phyloP scores from a whole-genome alignment of 2,888 invertebrate genomes.

The Aquatica leii region DNA sequence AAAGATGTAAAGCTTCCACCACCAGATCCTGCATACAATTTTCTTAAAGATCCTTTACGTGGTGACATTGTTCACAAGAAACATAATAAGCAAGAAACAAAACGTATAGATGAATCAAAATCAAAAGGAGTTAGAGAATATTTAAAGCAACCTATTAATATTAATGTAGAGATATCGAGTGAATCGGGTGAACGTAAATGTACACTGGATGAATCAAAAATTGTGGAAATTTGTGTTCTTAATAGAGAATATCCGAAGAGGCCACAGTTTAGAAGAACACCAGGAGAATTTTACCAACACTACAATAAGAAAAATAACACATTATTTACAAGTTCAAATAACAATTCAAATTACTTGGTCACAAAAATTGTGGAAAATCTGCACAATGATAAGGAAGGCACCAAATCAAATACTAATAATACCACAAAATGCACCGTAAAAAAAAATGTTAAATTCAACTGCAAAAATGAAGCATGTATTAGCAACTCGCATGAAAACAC shows the following conservation, averaged over 20 bases:
- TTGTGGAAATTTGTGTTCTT: conserved; percentile 12
- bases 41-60: conserved; percentile 49
- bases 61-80: conserved; percentile 32
- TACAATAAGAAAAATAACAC: neutral
- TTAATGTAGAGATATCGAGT: conserved; percentile 49
- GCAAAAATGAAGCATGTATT: no score
- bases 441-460: no score
- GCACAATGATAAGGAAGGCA: no score
- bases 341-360: no score
- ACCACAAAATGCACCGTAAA: no score
- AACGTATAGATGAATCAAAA: neutral
- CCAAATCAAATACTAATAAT: no score
- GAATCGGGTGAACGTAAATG: conserved; percentile 50
- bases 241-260: neutral
- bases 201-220: conserved; percentile 41
- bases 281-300: conserved; percentile 11
- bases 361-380: no score
- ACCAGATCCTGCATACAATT: conserved; percentile 51
- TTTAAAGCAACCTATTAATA: conserved; percentile 39
- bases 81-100: neutral
- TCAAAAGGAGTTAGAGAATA: neutral
- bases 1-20: conserved; percentile 41
- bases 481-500: no score
- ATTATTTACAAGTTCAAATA: no score
- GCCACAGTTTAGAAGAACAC: conserved; percentile 1